Evolutionary conservation across 2,797 vertebrate genomes (phyloP), one percentile per base, ranked within the genome.

Genomic region (Cheirogaleus major): DNA sequence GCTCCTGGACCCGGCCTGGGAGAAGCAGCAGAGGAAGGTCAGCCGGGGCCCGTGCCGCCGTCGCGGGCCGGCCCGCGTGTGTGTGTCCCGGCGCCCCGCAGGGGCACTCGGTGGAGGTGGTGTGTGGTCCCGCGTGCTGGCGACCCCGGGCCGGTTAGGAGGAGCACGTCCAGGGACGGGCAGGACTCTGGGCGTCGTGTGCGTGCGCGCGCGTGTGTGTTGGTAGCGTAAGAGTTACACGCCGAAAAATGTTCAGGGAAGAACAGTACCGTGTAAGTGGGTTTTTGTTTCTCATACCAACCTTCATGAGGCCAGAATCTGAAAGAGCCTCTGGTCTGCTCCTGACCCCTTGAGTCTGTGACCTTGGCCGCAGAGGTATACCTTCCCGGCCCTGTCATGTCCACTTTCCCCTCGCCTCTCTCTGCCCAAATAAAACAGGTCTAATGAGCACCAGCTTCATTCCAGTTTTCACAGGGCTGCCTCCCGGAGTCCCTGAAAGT

Each of bases 21-120:
- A 99, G 97, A 99, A 99, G 97, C 99, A 99, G 98, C 99, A 99
- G 98, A 99, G 99, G 98, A 99, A 99, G 99, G 99, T 99, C 91
- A 95, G 98, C 91, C 85, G 96, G 97, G 98, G 20, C 27, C 76
- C 45, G 61, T 17, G 22, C 55, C 32, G 27, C 41, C 25, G 6
- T 17, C 20, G 48, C n/a, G 45, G 75, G 23, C 63, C 59, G 32
- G n/a, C 30, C 89, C 35, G 13, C 45, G 23, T 4, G 90, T 81
- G 65, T 6, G 72, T 38, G 87, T n/a, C 35, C 72, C 10, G 4
- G 22, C 8, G 6, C 6, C 55, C 72, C 72, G 30, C 55, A 20
- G 50, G 17, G 22, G 30, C 23, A 25, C 22, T 30, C 0, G 12
- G 18, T n/a, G 78, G 83, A 23, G 67, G 27, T 48, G 76, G 17